Evolutionary conservation across 2,888 invertebrate species (phyloP).

Genomic region (Microctonus aethiopoides): DNA sequence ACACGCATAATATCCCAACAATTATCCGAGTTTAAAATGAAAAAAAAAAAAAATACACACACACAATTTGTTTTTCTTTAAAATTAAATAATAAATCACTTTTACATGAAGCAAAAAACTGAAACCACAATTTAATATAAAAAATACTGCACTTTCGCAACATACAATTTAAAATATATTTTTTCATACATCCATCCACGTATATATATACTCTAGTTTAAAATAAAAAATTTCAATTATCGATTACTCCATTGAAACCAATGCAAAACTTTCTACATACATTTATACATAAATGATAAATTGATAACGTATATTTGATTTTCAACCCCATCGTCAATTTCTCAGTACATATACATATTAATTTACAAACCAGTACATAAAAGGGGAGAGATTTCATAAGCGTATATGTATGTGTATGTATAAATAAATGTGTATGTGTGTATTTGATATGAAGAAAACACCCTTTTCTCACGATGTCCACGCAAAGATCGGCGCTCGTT

Average conservation of each 20-base stretch:
- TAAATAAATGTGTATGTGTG: not conserved
- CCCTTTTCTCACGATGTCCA: slow-evolving; percentile 22
- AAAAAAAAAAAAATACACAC: slow-evolving; percentile 1
- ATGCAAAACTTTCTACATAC: not conserved
- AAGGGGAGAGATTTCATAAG: not conserved
- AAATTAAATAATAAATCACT: too few relatives aligned
- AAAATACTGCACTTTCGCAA: too few relatives aligned
- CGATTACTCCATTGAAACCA: slow-evolving; percentile 12
- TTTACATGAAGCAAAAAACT: too few relatives aligned
- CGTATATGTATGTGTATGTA: not conserved
- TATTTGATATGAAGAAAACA: slow-evolving; percentile 36
- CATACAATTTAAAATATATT: too few relatives aligned
- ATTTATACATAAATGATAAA: not conserved
- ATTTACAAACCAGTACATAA: not conserved
- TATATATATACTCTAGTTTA: not conserved
- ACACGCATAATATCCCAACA: not conserved
- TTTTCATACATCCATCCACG: too few relatives aligned
- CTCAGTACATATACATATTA: not conserved
- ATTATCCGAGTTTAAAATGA: not conserved
- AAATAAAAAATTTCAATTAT: not conserved
- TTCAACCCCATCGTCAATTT: slow-evolving; percentile 54
- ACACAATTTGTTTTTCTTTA: too few relatives aligned
- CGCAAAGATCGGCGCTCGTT: slow-evolving; percentile 40
- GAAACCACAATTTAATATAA: too few relatives aligned
- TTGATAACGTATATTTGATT: slow-evolving; percentile 55